Evolutionary conservation across 1,140 invertebrate species (phyloP).

Genomic region (Lasioglossum albipes): DNA sequence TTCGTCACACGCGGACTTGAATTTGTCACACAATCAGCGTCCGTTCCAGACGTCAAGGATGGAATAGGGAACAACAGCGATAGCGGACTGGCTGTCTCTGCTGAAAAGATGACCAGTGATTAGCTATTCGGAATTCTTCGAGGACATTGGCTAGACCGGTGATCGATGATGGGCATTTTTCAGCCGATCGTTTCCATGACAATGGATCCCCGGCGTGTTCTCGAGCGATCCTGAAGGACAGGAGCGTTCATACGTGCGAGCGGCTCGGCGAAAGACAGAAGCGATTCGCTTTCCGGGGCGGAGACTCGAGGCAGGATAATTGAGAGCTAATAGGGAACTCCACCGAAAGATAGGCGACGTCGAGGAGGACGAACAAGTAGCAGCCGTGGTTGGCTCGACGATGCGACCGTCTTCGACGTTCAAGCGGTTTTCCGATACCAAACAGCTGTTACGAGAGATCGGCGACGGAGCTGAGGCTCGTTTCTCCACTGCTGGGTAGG

Average conservation of each 20-base stretch:
- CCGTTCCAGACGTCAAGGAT: no score
- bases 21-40: no score
- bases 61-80: no score
- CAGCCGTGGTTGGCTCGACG: background rate
- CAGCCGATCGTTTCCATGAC: constrained; percentile 43
- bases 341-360: background rate
- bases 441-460: background rate
- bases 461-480: background rate
- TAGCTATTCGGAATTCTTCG: no score
- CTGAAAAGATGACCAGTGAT: background rate
- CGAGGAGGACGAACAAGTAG: background rate
- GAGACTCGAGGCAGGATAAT: background rate
- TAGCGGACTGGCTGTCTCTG: no score
- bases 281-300: background rate
- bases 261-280: background rate
- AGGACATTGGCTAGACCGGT: no score
- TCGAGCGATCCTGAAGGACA: no score
- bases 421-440: background rate
- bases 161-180: constrained; percentile 1
- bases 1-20: no score
- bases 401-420: background rate
- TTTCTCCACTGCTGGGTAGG: background rate
- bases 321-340: background rate
- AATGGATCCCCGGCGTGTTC: constrained; percentile 4
- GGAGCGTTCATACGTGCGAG: no score